Evolutionary conservation across 2,797 vertebrate genomes (phyloP).

Genomic region (Salmo trutta): DNA sequence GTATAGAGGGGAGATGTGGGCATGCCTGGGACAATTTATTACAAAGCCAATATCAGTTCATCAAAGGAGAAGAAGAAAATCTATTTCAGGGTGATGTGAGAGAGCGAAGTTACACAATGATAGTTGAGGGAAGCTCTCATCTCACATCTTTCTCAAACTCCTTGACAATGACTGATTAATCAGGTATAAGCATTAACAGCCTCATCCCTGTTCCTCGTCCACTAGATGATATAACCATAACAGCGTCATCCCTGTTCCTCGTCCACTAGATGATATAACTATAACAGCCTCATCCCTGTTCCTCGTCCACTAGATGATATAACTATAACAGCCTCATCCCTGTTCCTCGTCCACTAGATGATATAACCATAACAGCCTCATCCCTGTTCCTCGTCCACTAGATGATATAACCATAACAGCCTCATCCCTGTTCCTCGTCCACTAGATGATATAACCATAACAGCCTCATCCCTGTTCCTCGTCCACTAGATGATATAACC

Average conservation of each 20-base stretch:
- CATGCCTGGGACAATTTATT: conserved; percentile 7
- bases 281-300: not conserved
- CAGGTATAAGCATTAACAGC: no score
- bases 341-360: no score
- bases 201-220: no score
- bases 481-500: no score
- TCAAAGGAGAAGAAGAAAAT: conserved; percentile 30
- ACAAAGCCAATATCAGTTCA: conserved; percentile 24
- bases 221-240: not conserved
- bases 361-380: no score
- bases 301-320: not conserved
- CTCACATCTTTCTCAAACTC: conserved; percentile 40
- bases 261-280: conserved; percentile 3
- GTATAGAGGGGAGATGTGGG: not conserved
- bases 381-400: no score
- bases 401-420: no score
- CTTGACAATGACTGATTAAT: conserved; percentile 52
- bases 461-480: no score
- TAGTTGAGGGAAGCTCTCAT: conserved; percentile 10
- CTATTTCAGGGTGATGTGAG: conserved; percentile 27
- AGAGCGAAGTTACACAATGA: conserved; percentile 22
- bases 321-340: not conserved
- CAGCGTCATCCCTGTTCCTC: not conserved
- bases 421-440: no score
- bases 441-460: no score